A percentile compares a stretch with the other conserved stretches of the same genome.
Evolutionary conservation across 1,140 invertebrate genomes (phyloP).

Genomic region (Oryzaephilus surinamensis): DNA sequence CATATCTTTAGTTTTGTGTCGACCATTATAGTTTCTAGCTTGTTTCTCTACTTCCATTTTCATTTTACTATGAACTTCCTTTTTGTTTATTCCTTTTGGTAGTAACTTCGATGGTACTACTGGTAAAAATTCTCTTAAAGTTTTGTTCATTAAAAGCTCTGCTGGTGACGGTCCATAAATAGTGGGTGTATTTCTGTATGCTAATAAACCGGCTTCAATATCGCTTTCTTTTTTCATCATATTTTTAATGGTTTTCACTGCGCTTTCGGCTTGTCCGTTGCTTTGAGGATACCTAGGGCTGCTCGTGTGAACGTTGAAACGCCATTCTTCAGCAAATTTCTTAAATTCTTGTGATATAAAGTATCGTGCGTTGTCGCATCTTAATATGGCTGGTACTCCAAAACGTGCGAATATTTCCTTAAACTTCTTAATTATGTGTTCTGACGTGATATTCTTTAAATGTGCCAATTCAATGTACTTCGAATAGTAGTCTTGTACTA

Average conservation of each 20-base stretch:
- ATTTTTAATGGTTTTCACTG: conserved; percentile 33
- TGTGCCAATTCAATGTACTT: conserved; percentile 24
- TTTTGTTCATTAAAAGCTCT: no score
- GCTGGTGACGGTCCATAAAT: no score
- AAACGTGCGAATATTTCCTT: conserved; percentile 25
- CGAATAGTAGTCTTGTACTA: conserved; percentile 31
- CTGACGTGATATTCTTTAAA: conserved; percentile 4
- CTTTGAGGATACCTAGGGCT: conserved; percentile 33
- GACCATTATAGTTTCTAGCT: no score
- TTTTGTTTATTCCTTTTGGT: no score
- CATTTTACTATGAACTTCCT: no score
- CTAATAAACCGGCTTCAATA: no score
- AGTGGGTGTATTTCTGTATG: no score
- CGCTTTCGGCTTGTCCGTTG: conserved; percentile 34
- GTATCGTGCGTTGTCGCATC: conserved; percentile 35
- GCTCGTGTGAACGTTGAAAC: conserved; percentile 31
- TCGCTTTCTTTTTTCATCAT: conserved; percentile 29
- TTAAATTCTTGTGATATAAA: conserved; percentile 33
- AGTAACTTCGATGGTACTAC: no score
- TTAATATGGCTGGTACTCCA: conserved; percentile 31
- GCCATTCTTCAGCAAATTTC: conserved; percentile 34
- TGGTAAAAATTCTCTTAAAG: no score
- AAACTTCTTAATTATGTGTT: conserved; percentile 15
- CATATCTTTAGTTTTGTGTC: no score
- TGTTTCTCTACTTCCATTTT: no score